Evolutionary conservation across 2,797 vertebrate genomes (phyloP).

Genomic region (Oreochromis mossambicus): DNA sequence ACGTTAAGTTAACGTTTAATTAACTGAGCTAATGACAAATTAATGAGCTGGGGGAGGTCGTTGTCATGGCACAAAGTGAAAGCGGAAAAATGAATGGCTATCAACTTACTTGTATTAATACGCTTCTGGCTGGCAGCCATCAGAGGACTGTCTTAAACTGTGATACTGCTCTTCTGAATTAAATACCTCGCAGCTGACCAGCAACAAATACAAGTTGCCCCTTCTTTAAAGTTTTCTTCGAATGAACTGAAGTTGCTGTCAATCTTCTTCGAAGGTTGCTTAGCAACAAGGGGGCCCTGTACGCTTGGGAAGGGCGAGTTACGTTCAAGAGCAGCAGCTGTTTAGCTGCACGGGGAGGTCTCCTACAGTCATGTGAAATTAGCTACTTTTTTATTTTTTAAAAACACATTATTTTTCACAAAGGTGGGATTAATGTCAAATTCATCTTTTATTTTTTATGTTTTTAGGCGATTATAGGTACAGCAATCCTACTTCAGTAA

Average conservation of each 20-base stretch:
- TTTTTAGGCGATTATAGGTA: background rate
- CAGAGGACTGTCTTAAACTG: background rate
- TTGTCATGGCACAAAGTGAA: conserved; percentile 69
- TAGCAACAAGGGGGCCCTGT: conserved; percentile 66
- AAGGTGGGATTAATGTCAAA: background rate
- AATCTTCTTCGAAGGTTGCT: conserved; percentile 61
- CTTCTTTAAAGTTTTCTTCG: conserved; percentile 18
- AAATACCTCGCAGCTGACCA: background rate
- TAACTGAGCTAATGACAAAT: conserved; percentile 58
- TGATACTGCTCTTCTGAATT: background rate
- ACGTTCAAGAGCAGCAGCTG: conserved; percentile 52
- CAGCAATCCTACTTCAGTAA: background rate
- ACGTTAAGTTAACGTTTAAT: conserved; percentile 47
- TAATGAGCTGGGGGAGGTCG: conserved; percentile 59
- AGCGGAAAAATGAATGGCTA: conserved; percentile 35
- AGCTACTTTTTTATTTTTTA: background rate
- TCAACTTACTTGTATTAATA: conserved; percentile 47
- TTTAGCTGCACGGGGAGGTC: background rate
- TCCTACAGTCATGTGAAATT: background rate
- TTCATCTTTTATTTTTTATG: background rate
- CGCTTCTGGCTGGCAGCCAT: background rate
- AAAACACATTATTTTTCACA: background rate
- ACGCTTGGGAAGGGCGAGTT: conserved; percentile 13
- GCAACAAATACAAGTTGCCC: background rate
- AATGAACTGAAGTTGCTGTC: conserved; percentile 42